Conservation (phyloP, 2,888 invertebrate species). For the Hirtodrosophila trivittata region DNA sequence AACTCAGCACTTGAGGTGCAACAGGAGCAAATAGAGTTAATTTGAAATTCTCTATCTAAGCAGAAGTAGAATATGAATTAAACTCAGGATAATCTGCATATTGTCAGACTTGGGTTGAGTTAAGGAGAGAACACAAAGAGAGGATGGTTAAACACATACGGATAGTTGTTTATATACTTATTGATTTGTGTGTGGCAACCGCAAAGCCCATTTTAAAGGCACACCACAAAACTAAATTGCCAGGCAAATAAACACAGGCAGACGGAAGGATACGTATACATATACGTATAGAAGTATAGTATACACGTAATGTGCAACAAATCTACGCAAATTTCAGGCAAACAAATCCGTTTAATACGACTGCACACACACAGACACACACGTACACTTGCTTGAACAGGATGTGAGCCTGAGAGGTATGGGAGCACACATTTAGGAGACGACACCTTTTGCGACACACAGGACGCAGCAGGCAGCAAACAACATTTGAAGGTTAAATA, state of each 20-base stretch:
- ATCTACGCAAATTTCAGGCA: slow-evolving; percentile 72
- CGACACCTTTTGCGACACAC: slow-evolving; percentile 61
- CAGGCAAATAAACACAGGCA: slow-evolving; percentile 51
- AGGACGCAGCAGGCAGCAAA: slow-evolving; percentile 41
- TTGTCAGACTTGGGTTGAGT: too few species aligned
- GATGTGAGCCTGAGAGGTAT: background rate
- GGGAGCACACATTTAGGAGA: slow-evolving; percentile 35
- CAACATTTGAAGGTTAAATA: slow-evolving; percentile 75
- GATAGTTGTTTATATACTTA: too few species aligned
- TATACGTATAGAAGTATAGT: slow-evolving; percentile 18
- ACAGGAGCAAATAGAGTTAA: slow-evolving; percentile 3
- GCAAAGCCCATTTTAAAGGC: slow-evolving; percentile 35
- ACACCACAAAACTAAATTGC: slow-evolving; percentile 38
- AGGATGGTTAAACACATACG: too few species aligned
- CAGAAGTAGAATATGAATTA: too few species aligned
- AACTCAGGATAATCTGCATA: too few species aligned
- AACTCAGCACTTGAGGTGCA: background rate
- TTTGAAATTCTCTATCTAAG: background rate
- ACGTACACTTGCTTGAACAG: background rate
- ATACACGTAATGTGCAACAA: slow-evolving; percentile 58
- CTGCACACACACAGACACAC: slow-evolving; percentile 38
- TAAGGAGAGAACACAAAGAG: too few species aligned
- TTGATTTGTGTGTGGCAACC: slow-evolving; percentile 43
- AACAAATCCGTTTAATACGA: slow-evolving; percentile 67
- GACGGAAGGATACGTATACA: slow-evolving; percentile 44